Conservation (phyloP, 2,113 vertebrate species). For the Raja brachyura region DNA sequence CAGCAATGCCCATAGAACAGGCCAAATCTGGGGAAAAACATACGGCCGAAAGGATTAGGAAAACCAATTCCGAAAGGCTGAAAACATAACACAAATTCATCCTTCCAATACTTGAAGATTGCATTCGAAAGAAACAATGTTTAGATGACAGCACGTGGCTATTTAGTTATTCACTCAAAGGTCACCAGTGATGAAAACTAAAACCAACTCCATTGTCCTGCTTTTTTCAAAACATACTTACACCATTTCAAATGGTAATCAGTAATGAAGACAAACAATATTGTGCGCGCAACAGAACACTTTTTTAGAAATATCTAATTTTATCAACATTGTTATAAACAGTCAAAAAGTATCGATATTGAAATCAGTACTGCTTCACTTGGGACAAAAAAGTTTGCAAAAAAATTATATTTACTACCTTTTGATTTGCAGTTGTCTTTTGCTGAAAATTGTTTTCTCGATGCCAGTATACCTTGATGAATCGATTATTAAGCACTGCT, state of each 20-base stretch:
- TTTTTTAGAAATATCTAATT: neutral
- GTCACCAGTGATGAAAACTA: neutral
- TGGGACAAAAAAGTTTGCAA: neutral
- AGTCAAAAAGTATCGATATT: neutral
- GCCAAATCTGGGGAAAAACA: neutral
- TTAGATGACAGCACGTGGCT: neutral
- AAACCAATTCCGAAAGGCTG: neutral
- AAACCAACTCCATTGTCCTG: neutral
- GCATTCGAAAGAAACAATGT: neutral
- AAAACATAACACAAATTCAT: neutral
- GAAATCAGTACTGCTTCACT: neutral
- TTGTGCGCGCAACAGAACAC: neutral
- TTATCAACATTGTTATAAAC: neutral
- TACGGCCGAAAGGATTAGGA: neutral
- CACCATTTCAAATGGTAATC: neutral
- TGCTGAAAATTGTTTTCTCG: conserved; percentile 66
- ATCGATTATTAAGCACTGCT: conserved; percentile 91
- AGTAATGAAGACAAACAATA: neutral
- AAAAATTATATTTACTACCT: conserved; percentile 49
- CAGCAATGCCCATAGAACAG: neutral
- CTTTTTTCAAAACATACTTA: neutral
- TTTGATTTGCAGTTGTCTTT: conserved; percentile 51
- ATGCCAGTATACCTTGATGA: conserved; percentile 90
- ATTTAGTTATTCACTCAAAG: neutral
- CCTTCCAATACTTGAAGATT: no score